Evolutionary conservation across 2,888 invertebrate genomes (phyloP).

Genomic region (Trichopoda pennipes): DNA sequence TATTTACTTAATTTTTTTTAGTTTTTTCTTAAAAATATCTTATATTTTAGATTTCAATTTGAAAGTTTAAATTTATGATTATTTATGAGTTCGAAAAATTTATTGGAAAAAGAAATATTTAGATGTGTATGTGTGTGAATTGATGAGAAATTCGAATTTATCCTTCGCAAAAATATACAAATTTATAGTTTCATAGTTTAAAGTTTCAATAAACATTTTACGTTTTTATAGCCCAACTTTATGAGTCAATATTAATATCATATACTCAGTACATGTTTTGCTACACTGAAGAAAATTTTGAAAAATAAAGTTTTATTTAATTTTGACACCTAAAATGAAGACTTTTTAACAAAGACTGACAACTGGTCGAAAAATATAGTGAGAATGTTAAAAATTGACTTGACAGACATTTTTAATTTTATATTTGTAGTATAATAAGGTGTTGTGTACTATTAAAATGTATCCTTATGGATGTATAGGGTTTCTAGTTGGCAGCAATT

Average conservation of each 20-base stretch:
- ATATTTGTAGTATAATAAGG: no score
- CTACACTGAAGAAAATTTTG: background rate
- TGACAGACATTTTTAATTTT: no score
- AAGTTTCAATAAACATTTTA: constrained; percentile 16
- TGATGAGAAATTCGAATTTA: background rate
- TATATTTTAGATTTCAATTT: constrained; percentile 10
- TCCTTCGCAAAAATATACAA: background rate
- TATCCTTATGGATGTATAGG: no score
- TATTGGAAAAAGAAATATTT: background rate
- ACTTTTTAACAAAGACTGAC: no score
- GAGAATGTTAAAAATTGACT: no score
- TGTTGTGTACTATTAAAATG: no score
- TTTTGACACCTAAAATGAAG: no score
- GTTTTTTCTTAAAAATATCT: constrained; percentile 7
- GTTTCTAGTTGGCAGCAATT: no score
- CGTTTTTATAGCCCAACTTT: background rate
- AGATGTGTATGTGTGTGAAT: no score
- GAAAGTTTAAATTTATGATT: constrained; percentile 34
- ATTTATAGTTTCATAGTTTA: constrained; percentile 20
- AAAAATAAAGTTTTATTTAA: no score
- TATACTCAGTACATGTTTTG: background rate
- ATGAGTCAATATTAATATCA: constrained; percentile 10
- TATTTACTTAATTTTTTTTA: background rate
- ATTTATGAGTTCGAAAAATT: constrained; percentile 29
- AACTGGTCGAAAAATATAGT: no score